Percentiles rank a stretch among this genome's conserved stretches.
These are phyloP conservation scores for Liolophura sinensis DNA, from an alignment of 1,140 invertebrate genomes.

Conservation along the genomic window DNA sequence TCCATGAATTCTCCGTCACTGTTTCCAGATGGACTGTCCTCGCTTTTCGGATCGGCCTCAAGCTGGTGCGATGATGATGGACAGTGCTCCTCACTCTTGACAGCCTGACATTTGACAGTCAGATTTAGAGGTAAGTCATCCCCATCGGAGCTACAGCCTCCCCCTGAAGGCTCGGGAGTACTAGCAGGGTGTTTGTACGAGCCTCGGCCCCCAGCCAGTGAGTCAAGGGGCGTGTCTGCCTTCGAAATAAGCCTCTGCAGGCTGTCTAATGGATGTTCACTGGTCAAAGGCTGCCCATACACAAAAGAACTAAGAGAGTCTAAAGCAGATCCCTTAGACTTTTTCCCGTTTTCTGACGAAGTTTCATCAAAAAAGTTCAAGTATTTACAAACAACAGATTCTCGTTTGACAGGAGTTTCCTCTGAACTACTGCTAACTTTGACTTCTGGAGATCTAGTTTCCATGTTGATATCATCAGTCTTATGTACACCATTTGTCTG, in stretches of 20 bases:
- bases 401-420: no score
- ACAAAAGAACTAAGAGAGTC: constrained; percentile 53
- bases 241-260: constrained; percentile 94
- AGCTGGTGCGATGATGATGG: constrained; percentile 6
- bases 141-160: constrained; percentile 24
- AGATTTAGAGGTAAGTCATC: constrained; percentile 9
- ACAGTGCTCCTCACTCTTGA: neutral
- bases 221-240: constrained; percentile 71
- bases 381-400: no score
- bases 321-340: constrained; percentile 30
- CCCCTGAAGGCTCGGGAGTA: constrained; percentile 51
- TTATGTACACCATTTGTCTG: no score
- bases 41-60: constrained; percentile 8
- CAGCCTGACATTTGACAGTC: constrained; percentile 7
- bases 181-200: constrained; percentile 35
- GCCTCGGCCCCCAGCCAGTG: neutral
- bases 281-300: constrained; percentile 49
- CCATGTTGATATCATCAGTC: no score
- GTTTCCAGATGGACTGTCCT: constrained; percentile 29
- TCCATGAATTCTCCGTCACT: constrained; percentile 39
- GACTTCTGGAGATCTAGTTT: no score
- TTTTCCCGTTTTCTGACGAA: no score
- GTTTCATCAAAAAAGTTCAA: no score
- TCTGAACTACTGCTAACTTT: no score
- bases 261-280: constrained; percentile 77